Conservation (phyloP, 2,113 vertebrate species). For the Charina bottae region DNA sequence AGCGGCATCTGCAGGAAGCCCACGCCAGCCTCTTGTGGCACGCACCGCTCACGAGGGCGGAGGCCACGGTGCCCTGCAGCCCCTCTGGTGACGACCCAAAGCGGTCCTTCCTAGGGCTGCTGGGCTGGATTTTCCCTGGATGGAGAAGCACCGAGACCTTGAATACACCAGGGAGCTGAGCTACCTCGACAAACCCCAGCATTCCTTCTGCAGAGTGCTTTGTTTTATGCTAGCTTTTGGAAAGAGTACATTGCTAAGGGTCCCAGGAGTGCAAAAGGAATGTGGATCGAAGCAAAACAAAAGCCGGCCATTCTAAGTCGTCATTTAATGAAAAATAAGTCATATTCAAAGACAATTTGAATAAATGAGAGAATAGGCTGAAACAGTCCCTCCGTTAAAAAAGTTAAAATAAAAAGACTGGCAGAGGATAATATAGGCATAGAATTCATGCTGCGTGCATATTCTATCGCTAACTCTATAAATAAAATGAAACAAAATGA, state of each 20-base stretch:
- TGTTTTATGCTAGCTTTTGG: neutral
- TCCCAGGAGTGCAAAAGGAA: fast-evolving
- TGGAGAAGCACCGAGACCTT: no score
- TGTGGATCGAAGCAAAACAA: neutral
- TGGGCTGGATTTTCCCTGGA: no score
- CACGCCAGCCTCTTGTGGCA: no score
- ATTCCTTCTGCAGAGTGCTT: no score
- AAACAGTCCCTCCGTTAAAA: neutral
- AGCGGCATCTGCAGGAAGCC: neutral
- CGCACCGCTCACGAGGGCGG: no score
- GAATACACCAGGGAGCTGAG: no score
- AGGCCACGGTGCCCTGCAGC: neutral
- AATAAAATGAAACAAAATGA: neutral
- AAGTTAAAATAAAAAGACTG: no score
- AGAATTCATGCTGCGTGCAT: fast-evolving
- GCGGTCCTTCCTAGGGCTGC: neutral
- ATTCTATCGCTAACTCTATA: fast-evolving
- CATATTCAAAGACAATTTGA: neutral
- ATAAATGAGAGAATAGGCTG: neutral
- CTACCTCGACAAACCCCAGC: no score
- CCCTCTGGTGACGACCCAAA: neutral
- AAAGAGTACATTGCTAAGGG: neutral
- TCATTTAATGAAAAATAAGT: neutral
- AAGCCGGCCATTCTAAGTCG: neutral
- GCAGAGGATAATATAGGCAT: no score